A percentile compares a stretch with the other conserved stretches of the same genome.
phyloP scores from a whole-genome alignment of 2,888 invertebrate genomes.

The Sipha maydis region DNA sequence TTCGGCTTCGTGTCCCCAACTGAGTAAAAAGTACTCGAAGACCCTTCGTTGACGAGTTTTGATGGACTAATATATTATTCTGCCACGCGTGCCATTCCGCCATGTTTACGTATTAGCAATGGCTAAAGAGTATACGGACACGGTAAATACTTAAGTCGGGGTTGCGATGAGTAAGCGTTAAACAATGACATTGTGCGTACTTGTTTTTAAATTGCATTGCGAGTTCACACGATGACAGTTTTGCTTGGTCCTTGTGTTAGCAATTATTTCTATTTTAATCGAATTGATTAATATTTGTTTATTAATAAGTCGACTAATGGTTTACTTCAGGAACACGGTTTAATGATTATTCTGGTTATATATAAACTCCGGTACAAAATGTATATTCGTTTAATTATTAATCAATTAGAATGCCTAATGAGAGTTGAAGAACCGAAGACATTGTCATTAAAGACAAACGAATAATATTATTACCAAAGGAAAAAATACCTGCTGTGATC shows the following conservation, averaged over 20 bases:
- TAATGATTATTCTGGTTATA: too few relatives aligned
- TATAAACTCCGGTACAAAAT: neutral
- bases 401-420: neutral
- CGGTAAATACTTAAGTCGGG: conserved; percentile 18
- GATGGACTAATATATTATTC: neutral
- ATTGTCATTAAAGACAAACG: neutral
- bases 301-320: too few relatives aligned
- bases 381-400: neutral
- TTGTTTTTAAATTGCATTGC: neutral
- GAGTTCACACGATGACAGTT: neutral
- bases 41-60: conserved; percentile 1
- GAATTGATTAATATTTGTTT: neutral
- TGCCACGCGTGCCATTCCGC: conserved; percentile 13
- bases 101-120: neutral
- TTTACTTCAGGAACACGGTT: too few relatives aligned
- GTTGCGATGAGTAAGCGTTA: neutral
- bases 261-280: neutral
- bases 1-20: neutral
- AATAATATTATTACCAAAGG: neutral
- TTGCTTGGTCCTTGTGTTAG: neutral
- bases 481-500: neutral
- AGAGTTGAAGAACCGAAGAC: neutral
- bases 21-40: neutral
- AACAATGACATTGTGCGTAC: neutral
- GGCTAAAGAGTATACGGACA: neutral